These are phyloP conservation scores for Trissonchulus latispiculum DNA, from an alignment of 2,888 invertebrate species.

Conservation along the genomic window DNA sequence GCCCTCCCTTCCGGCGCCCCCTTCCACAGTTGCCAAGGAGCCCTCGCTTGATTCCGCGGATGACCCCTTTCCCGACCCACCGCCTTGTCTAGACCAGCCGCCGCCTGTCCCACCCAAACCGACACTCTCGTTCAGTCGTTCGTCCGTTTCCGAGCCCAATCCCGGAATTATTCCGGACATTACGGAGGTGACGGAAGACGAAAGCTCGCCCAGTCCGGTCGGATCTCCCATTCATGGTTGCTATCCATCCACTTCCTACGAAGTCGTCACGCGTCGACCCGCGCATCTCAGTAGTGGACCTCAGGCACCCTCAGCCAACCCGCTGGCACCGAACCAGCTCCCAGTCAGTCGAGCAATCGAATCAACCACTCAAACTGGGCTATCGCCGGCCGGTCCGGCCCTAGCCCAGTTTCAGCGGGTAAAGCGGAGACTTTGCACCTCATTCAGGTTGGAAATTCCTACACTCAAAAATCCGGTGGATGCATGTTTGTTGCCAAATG, in stretches of 20 bases:
- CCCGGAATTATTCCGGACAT: not conserved
- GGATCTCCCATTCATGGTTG: not conserved
- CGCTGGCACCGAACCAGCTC: not conserved
- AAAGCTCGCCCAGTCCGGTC: not conserved
- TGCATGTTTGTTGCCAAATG: constrained; percentile 21
- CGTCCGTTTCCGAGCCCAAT: not conserved
- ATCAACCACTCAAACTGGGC: not conserved
- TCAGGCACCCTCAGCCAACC: not conserved
- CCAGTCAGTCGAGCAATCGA: not conserved
- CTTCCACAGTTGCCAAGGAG: not conserved
- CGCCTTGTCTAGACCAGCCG: not conserved
- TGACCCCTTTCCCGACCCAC: not conserved
- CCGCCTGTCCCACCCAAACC: not conserved
- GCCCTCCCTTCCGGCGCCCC: not conserved
- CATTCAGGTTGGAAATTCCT: constrained; percentile 16
- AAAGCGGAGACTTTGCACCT: constrained; percentile 2
- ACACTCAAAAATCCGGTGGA: constrained; percentile 23
- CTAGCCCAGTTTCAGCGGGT: not conserved
- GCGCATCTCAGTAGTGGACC: no score
- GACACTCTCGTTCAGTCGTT: not conserved
- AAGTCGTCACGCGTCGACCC: no score
- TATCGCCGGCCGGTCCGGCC: not conserved
- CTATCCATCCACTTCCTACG: not conserved
- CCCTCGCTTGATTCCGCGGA: not conserved
- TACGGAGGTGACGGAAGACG: not conserved